Evolutionary conservation across 2,797 vertebrate species (phyloP).

Genomic region (Myotis pilosus): DNA sequence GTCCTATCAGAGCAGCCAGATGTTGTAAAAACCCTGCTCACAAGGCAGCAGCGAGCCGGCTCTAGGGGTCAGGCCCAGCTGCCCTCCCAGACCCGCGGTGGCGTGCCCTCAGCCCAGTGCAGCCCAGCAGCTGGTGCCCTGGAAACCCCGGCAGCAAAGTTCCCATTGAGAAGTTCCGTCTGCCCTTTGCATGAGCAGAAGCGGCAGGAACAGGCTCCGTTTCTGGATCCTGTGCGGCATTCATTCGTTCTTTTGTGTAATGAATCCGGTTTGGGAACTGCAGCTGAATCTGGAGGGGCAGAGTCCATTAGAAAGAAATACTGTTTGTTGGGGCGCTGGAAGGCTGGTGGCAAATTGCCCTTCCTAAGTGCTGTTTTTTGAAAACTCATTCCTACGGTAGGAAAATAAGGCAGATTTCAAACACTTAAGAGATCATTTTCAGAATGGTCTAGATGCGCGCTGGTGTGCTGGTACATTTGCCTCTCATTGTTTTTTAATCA

Average conservation of each 20-base stretch:
- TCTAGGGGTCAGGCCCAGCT: conserved; percentile 68
- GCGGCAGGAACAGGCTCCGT: neutral
- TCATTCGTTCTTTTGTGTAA: conserved; percentile 53
- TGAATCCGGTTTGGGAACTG: conserved; percentile 49
- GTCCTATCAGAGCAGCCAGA: conserved; percentile 75
- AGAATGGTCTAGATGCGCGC: conserved; percentile 73
- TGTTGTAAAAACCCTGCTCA: conserved; percentile 59
- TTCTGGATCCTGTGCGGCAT: neutral
- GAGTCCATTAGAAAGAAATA: conserved; percentile 65
- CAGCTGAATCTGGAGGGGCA: conserved; percentile 63
- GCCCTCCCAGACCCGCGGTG: conserved; percentile 52
- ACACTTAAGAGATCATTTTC: conserved; percentile 75
- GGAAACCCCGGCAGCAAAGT: conserved; percentile 36
- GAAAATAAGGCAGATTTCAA: conserved; percentile 77
- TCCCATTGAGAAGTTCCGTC: conserved; percentile 71
- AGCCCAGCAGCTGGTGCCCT: conserved; percentile 62
- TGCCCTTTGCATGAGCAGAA: conserved; percentile 58
- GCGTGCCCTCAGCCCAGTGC: conserved; percentile 48
- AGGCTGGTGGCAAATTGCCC: conserved; percentile 65
- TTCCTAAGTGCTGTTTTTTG: conserved; percentile 74
- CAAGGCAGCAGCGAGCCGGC: conserved; percentile 70
- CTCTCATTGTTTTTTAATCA: conserved; percentile 76
- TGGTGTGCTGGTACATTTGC: conserved; percentile 66
- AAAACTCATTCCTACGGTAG: conserved; percentile 76
- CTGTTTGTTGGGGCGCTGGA: conserved; percentile 59